Percentiles rank a stretch among this genome's conserved stretches.
phyloP scores from a whole-genome alignment of 2,888 invertebrate genomes.

The Heteromurus nitidus region DNA sequence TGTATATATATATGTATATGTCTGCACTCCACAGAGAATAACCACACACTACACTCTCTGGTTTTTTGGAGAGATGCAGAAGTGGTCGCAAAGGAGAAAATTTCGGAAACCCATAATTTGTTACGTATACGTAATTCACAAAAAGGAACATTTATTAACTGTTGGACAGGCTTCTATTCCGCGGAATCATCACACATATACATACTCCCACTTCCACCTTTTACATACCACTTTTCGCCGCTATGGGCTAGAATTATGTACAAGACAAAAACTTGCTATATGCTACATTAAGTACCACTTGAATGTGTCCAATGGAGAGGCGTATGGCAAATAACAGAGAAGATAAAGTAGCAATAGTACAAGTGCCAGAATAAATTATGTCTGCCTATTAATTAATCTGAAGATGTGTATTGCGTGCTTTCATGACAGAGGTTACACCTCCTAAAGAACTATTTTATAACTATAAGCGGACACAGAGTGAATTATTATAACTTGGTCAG shows the following conservation, averaged over 20 bases:
- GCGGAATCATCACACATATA: neutral
- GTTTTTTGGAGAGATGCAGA: neutral
- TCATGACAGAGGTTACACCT: neutral
- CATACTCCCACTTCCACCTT: neutral
- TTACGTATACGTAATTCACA: neutral
- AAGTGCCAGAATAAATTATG: neutral
- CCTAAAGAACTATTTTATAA: too few relatives aligned
- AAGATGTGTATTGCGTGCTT: neutral
- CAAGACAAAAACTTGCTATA: neutral
- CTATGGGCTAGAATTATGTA: too few relatives aligned
- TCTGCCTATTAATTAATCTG: conserved; percentile 9
- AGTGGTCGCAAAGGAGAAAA: neutral
- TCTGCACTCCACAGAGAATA: neutral
- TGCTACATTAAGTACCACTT: neutral
- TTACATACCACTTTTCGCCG: too few relatives aligned
- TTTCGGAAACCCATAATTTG: neutral
- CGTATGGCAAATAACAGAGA: neutral
- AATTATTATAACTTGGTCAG: too few relatives aligned
- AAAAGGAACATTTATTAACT: conserved; percentile 5
- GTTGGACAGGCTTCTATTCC: neutral
- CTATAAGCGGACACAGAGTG: too few relatives aligned
- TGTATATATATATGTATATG: too few relatives aligned
- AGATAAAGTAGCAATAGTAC: too few relatives aligned
- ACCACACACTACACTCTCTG: too few relatives aligned
- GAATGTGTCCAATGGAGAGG: neutral